phyloP scores from a whole-genome alignment of 2,888 invertebrate species.

The Achlya flavicornis region DNA sequence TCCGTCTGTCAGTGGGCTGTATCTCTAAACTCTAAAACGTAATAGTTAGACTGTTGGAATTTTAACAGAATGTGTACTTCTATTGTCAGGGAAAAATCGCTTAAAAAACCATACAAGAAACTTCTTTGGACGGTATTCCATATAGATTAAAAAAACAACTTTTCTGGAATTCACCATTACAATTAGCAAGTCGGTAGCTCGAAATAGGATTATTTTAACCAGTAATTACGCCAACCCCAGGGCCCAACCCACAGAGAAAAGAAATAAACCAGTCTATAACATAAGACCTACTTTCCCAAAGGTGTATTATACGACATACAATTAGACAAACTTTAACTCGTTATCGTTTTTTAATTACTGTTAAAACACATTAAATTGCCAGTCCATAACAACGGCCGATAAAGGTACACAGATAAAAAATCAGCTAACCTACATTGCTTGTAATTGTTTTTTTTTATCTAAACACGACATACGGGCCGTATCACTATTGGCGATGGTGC shows the following conservation, averaged over 20 bases:
- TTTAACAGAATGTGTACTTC: too few species aligned
- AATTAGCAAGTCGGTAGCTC: too few species aligned
- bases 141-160: too few species aligned
- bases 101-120: too few species aligned
- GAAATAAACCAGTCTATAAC: background rate
- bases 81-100: too few species aligned
- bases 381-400: conserved; percentile 4
- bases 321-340: conserved; percentile 9
- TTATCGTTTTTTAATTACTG: conserved; percentile 10
- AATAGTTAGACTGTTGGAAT: too few species aligned
- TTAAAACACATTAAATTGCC: conserved; percentile 1
- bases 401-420: conserved; percentile 8
- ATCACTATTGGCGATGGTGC: conserved; percentile 35
- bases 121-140: too few species aligned
- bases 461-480: conserved; percentile 43
- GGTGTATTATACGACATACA: background rate
- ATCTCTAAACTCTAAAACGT: too few species aligned
- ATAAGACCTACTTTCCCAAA: background rate
- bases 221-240: background rate
- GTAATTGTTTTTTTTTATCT: conserved; percentile 52
- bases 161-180: too few species aligned
- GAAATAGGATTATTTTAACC: too few species aligned
- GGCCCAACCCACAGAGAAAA: too few species aligned
- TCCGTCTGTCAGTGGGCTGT: too few species aligned
- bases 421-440: conserved; percentile 27